phyloP scores from a whole-genome alignment of 2,113 vertebrate species.

The Sinocyclocheilus rhinocerous region DNA sequence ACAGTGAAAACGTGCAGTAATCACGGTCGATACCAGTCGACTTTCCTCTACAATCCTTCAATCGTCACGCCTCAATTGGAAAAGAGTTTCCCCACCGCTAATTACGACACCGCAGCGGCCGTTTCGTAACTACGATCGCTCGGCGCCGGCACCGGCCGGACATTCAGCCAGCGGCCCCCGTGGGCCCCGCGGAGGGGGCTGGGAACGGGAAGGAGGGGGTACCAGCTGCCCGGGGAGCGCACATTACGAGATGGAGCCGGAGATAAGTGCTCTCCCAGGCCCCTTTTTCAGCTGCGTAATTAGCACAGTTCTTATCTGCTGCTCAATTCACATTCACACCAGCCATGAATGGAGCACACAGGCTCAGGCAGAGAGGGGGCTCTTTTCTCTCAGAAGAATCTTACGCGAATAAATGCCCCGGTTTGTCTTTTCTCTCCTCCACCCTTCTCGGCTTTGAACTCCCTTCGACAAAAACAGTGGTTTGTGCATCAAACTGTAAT shows the following conservation, averaged over 20 bases:
- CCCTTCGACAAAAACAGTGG: conserved; percentile 80
- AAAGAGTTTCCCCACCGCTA: neutral
- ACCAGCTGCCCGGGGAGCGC: conserved; percentile 83
- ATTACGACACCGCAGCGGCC: neutral
- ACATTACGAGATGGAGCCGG: conserved; percentile 83
- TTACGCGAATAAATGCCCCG: conserved; percentile 63
- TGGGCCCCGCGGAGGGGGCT: conserved; percentile 29
- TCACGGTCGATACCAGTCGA: neutral
- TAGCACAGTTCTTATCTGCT: conserved; percentile 85
- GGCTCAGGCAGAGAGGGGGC: conserved; percentile 63
- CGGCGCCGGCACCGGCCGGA: conserved; percentile 53
- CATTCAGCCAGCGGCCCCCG: conserved; percentile 45
- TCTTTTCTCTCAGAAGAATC: conserved; percentile 67
- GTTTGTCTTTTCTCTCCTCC: conserved; percentile 51
- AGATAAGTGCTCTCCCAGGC: conserved; percentile 86
- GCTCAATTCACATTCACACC: conserved; percentile 82
- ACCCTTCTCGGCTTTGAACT: conserved; percentile 75
- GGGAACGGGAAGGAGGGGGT: conserved; percentile 56
- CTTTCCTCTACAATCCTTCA: neutral
- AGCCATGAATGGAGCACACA: conserved; percentile 72
- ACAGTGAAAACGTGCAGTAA: neutral
- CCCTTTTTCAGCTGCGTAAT: conserved; percentile 82
- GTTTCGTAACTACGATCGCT: neutral
- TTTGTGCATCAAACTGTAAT: conserved; percentile 85
- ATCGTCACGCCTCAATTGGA: neutral